Base-by-base conservation (phyloP, 2,888 invertebrate species). In the Cristatella mucedo region DNA sequence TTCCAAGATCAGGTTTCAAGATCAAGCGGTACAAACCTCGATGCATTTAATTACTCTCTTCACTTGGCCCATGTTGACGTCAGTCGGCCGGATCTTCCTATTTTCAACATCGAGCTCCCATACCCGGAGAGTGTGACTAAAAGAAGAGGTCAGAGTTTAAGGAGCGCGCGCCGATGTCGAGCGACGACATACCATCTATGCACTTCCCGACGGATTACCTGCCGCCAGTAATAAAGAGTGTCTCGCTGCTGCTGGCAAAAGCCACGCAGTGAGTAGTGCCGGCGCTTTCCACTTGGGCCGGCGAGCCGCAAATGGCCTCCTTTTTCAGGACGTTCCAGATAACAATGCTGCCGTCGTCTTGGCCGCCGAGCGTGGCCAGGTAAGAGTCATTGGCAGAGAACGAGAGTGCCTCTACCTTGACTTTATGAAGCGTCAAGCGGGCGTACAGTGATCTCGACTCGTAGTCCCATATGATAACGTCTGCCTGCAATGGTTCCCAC, bases 401-500 rank as follows among this genome's bases (percentile, higher is more conserved):
- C 5, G 76, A 73, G n/a, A 89, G 69, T 0, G 80, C 76, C 68
- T 86, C 80, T 0, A 89, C 80, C 24, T 83, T 76, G 0, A 85
- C 86, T 71, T 83, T 84, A 61, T 91, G 91, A 32, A 84, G 68
- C 57, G 80, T 79, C 63, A 87, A 78, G 38, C 75, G 75, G 1
- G 75, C 74, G 22, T 80, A 56, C 44, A 76, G 68, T 22, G 66
- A 65, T 46, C 72, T 74, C 37, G 71, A 73, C 11, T 75, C 70
- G 57, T 78, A 87, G 57, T 84, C 76, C 89, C 89, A 91, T 13
- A 91, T 65, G 48, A 85, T 84, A 0, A 83, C 78, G 42, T 76
- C 74, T 0, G 87, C 71, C 71, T 72, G 51, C 6, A 51, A 46
- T 19, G 20, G 16, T 11, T 45, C 26, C 7, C 2, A 41, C 21